These are phyloP conservation scores for Suricata suricatta DNA, from an alignment of 2,113 vertebrate genomes.

Conservation along the genomic window DNA sequence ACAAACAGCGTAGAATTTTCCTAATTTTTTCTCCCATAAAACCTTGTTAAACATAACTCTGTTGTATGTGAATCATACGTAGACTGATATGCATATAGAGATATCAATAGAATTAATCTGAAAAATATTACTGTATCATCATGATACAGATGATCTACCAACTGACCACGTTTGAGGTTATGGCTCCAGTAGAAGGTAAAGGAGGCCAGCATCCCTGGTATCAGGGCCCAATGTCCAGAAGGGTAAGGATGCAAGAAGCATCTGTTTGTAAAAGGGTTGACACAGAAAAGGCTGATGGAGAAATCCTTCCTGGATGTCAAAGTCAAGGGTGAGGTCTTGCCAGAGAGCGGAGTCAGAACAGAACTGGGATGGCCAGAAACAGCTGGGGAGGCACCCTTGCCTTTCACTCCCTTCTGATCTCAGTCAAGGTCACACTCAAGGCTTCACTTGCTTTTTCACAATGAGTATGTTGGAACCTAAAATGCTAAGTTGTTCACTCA, in stretches of 20 bases:
- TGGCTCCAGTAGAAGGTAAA: neutral
- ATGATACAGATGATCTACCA: neutral
- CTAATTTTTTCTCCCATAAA: neutral
- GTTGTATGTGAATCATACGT: neutral
- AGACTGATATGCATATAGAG: neutral
- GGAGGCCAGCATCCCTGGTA: neutral
- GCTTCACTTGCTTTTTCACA: neutral
- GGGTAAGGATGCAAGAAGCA: neutral
- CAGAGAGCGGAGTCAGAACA: neutral
- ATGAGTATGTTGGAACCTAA: accelerated
- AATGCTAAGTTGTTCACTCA: neutral
- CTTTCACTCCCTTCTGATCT: neutral
- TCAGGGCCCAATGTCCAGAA: accelerated
- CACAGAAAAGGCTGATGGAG: neutral
- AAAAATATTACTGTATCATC: neutral
- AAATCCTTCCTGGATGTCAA: neutral
- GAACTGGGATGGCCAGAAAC: neutral
- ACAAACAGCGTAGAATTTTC: neutral
- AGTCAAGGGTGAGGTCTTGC: neutral
- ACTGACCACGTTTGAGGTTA: neutral
- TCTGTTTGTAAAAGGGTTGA: neutral
- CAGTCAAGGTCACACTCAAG: neutral
- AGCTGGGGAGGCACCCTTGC: neutral
- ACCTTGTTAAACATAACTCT: neutral
- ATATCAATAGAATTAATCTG: neutral